Evolutionary conservation across 2,797 vertebrate species (phyloP).

Genomic region (Bovichtus diacanthus): DNA sequence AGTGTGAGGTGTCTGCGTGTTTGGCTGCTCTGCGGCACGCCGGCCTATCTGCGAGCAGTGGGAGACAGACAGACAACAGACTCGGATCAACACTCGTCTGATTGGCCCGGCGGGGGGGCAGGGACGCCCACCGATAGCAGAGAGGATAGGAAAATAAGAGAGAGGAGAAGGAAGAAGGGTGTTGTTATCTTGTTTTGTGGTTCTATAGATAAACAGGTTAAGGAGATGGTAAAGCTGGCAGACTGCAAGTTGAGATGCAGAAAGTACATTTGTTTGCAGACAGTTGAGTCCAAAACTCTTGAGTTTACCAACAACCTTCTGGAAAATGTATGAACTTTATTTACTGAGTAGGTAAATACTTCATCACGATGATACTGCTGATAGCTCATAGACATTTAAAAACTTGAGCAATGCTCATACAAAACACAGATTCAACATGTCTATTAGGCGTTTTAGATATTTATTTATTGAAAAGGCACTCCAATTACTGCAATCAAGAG

Average conservation of each 20-base stretch:
- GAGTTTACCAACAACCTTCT: too few relatives aligned
- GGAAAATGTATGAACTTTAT: background rate
- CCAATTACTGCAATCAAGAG: too few relatives aligned
- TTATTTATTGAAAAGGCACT: too few relatives aligned
- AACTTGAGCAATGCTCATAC: background rate
- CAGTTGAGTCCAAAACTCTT: background rate
- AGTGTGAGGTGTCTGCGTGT: constrained; percentile 68
- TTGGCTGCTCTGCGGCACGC: constrained; percentile 64
- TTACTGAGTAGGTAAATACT: background rate
- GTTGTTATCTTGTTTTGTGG: constrained; percentile 43
- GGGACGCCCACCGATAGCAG: constrained; percentile 62
- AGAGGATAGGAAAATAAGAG: constrained; percentile 61
- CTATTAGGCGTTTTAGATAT: too few relatives aligned
- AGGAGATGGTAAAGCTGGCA: constrained; percentile 6
- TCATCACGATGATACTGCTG: too few relatives aligned
- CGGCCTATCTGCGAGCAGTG: constrained; percentile 68
- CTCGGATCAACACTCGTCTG: constrained; percentile 74
- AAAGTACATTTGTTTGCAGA: background rate
- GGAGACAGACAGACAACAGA: constrained; percentile 70
- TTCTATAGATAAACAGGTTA: constrained; percentile 55
- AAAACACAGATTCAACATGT: background rate
- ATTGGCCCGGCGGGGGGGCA: constrained; percentile 69
- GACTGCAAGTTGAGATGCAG: background rate
- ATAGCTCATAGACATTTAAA: background rate
- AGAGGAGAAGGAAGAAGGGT: constrained; percentile 15